These are phyloP conservation scores for Drosophila willistoni DNA, from an alignment of 1,140 invertebrate genomes.

Conservation along the genomic window DNA sequence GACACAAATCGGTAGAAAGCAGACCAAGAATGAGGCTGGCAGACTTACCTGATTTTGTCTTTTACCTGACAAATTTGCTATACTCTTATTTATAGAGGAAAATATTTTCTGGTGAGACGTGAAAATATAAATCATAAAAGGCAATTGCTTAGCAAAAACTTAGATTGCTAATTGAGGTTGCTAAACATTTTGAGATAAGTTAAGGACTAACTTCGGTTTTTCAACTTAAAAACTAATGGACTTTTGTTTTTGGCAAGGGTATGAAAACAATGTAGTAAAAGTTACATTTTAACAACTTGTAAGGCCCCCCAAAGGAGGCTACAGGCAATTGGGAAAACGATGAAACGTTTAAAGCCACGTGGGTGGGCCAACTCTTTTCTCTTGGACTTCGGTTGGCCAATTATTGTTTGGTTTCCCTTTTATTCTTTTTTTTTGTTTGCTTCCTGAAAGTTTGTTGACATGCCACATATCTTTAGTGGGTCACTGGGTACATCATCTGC, in stretches of 20 bases:
- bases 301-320: not conserved
- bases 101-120: too few relatives aligned
- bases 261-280: not conserved
- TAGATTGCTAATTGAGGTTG: too few relatives aligned
- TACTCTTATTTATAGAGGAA: not conserved
- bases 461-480: constrained; percentile 18
- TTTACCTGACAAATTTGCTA: not conserved
- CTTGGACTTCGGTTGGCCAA: not conserved
- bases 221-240: not conserved
- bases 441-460: constrained; percentile 15
- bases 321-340: constrained; percentile 2
- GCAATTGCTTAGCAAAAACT: too few relatives aligned
- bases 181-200: too few relatives aligned
- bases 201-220: too few relatives aligned
- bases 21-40: not conserved
- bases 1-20: constrained; percentile 4
- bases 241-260: not conserved
- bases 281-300: constrained; percentile 7
- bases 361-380: constrained; percentile 7
- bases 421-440: not conserved
- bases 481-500: constrained; percentile 17
- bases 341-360: constrained; percentile 7
- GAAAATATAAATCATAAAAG: too few relatives aligned
- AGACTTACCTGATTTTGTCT: not conserved
- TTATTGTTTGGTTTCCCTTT: constrained; percentile 18